Evolutionary conservation across 2,113 vertebrate genomes (phyloP), one percentile per base, ranked within the genome.

Genomic region (Gadus chalcogrammus): DNA sequence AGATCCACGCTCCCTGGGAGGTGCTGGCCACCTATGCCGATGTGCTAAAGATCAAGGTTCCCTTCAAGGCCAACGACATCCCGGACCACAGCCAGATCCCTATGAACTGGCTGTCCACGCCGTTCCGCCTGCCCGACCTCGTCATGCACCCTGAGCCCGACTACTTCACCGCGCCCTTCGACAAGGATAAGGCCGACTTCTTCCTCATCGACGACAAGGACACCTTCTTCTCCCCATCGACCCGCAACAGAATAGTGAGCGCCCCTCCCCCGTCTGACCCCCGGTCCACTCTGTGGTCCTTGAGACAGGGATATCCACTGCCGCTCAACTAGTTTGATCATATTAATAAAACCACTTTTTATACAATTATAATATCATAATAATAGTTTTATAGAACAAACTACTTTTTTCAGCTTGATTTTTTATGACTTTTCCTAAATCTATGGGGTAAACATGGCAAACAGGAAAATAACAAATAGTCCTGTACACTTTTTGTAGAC

Each of bases 161-260:
- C 55, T 96, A 94, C 74, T 98, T 97, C 86, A 98, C 96, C 0
- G 95, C 95, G 0, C 91, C 94, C 0, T 99, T 99, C 85, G 90
- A 90, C 90, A 97, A 97, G 83, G 91, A 91, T 67, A 95, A 94
- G 74, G 91, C 94, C 13, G 96, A 98, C 77, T 94, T 99, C 85
- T 99, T 95, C 89, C 93, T 95, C 64, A 96, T 98, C 9, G 83
- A 93, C 0, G 84, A 99, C 16, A 78, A 91, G 68, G 91, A 90
- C 9, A 95, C 88, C 0, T 97, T 99, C 89, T 99, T 99, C 75
- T 90, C 94, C 0, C 93, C 95, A 0, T 94, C 97, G 9, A 84
- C 91, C 63, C 94, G 97, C 81, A 99, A 99, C 93, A 95, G 97
- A 89, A 99, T 99, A 74, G 97, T 99, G 94, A 84, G 97, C 52